These are phyloP conservation scores for Cydia amplana DNA, from an alignment of 1,140 invertebrate species.

Conservation along the genomic window DNA sequence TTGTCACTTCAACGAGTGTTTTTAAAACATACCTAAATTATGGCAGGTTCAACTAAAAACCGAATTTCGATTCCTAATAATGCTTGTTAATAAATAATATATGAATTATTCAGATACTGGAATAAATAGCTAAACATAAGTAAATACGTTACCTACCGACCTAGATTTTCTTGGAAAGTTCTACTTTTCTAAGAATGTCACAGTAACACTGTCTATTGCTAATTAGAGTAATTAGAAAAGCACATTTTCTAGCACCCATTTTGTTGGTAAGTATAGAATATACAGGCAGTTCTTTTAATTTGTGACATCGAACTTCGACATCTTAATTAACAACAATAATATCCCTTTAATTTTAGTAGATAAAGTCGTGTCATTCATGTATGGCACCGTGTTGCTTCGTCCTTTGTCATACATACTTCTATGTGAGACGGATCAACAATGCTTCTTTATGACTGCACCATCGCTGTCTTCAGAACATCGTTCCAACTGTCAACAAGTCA, in stretches of 20 bases:
- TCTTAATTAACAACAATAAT: background rate
- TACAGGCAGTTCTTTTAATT: background rate
- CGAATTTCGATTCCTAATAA: too few species aligned
- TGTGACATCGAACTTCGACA: background rate
- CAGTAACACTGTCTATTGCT: background rate
- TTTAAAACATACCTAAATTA: too few species aligned
- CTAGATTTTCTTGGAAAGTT: too few species aligned
- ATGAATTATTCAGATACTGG: too few species aligned
- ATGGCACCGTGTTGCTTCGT: background rate
- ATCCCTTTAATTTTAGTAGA: background rate
- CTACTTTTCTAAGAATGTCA: too few species aligned
- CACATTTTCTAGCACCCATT: background rate
- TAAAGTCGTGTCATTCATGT: background rate
- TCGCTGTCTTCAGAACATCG: constrained; percentile 64
- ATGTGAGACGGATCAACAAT: background rate
- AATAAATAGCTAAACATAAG: too few species aligned
- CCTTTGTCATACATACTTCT: background rate
- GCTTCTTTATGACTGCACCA: constrained; percentile 41
- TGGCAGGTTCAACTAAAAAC: too few species aligned
- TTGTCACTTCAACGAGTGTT: too few species aligned
- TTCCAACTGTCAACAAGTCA: constrained; percentile 55
- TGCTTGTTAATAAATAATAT: too few species aligned
- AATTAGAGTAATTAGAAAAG: background rate
- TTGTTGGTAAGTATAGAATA: background rate
- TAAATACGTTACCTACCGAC: too few species aligned